A percentile compares a stretch with the other conserved stretches of the same genome.
These are phyloP conservation scores for Scaptomyza pallida DNA, from an alignment of 1,140 invertebrate species.

Conservation along the genomic window DNA sequence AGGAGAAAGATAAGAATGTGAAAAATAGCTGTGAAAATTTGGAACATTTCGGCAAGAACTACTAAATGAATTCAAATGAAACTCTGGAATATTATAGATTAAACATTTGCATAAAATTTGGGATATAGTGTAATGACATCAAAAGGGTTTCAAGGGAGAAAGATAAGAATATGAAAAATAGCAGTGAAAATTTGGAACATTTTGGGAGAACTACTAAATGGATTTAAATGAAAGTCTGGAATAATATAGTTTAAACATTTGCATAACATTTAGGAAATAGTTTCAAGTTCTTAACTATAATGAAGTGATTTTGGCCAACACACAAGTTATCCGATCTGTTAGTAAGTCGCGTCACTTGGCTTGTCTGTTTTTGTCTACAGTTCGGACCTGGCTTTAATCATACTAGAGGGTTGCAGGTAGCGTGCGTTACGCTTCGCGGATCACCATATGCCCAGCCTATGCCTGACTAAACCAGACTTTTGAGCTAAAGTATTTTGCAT, in stretches of 20 bases:
- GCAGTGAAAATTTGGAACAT: too few species aligned
- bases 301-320: conserved; percentile 75
- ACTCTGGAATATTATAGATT: too few species aligned
- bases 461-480: conserved; percentile 16
- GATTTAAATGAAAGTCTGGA: too few species aligned
- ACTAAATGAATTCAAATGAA: too few species aligned
- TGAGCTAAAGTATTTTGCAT: conserved; percentile 66
- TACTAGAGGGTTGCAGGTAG: conserved; percentile 28
- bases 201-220: too few species aligned
- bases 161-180: neutral
- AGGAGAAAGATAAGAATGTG: conserved; percentile 5
- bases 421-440: conserved; percentile 51
- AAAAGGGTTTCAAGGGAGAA: conserved; percentile 15
- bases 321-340: neutral
- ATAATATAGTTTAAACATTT: too few species aligned
- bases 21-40: too few species aligned
- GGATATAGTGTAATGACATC: too few species aligned
- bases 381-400: neutral
- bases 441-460: conserved; percentile 18
- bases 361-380: neutral
- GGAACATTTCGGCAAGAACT: too few species aligned
- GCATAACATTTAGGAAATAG: too few species aligned
- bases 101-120: too few species aligned
- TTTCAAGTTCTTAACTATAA: neutral
- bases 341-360: neutral